Base-by-base conservation (phyloP, 2,888 invertebrate genomes). In the Notocelia uddmanniana region DNA sequence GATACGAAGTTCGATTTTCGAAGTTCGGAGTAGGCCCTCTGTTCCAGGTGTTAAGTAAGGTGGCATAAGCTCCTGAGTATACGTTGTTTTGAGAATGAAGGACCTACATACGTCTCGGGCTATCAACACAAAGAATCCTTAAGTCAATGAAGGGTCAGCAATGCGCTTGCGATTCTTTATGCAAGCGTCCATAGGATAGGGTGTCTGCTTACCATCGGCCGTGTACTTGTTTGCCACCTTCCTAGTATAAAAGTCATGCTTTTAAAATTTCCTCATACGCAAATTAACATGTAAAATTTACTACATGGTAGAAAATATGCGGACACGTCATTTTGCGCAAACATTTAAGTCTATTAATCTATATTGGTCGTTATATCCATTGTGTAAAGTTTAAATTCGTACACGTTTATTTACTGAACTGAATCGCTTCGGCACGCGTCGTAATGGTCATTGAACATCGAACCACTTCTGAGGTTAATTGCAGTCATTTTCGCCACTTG, bases 391-490 rank as follows among this genome's bases (percentile, higher is more conserved):
- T 45, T 11, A 60, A 45, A 23, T 60, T 60, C 45, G 60, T 60
- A 18, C 10, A 45, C 8, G 3, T 59, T n/a, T 60, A 34, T 34
- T 34, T 13, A 18, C 11, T 19, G 31, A n/a, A 37, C 21, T 41
- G 59, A 23, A 26, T 15, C 31, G 18, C 15, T 23, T 59, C 8
- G 37, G 13, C 54, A 62, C 50, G 41, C 54, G 54, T 69, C 54
- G 54, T 50, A 69, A 63, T 69, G 63, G 69, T 69, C 69, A 63
- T 48, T 69, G 63, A 63, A 21, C 69, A 69, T 54, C 48, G 34
- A 55, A 54, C 69, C 69, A 54, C 59, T 50, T 58, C 15, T 60
- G 26, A 23, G 18, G 26, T 34, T 69, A 69, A 62, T 48, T 69
- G 69, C n/a, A 31, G 2, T 52, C 3, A 31, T 64, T 31, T 31